phyloP scores from a whole-genome alignment of 2,797 vertebrate genomes.

The Uromys caudimaculatus region DNA sequence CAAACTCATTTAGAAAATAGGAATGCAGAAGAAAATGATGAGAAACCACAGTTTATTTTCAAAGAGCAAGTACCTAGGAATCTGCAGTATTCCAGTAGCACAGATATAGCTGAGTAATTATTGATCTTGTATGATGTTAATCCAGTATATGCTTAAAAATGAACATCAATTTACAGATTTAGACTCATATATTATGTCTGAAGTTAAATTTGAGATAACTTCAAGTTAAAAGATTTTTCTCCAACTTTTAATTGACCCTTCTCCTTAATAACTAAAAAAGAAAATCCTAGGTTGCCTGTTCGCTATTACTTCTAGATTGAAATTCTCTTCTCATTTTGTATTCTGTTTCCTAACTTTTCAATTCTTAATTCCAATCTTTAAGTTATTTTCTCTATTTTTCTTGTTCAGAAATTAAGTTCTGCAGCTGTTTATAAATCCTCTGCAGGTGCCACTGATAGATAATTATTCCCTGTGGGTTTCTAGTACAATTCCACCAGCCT shows the following conservation, averaged over 20 bases:
- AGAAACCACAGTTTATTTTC: neutral
- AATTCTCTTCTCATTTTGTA: slow-evolving; percentile 20
- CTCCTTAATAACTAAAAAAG: neutral
- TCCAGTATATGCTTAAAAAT: neutral
- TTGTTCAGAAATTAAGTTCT: slow-evolving; percentile 81
- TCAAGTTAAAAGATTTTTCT: neutral
- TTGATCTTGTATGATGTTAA: neutral
- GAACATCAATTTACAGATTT: neutral
- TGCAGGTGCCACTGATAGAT: slow-evolving; percentile 73
- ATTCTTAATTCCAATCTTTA: slow-evolving; percentile 59
- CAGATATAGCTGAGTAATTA: neutral
- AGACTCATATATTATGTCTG: neutral
- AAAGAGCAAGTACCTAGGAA: neutral
- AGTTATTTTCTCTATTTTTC: slow-evolving; percentile 71
- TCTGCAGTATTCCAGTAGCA: neutral
- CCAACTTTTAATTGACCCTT: neutral
- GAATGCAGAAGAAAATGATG: neutral
- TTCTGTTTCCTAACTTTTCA: slow-evolving; percentile 62
- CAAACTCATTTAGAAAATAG: neutral
- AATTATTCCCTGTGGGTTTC: slow-evolving; percentile 80
- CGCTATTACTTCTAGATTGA: slow-evolving; percentile 33
- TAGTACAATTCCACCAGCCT: slow-evolving; percentile 71
- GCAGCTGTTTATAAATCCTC: slow-evolving; percentile 79
- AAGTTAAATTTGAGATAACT: neutral
- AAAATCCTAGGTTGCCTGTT: neutral